A percentile compares a stretch with the other conserved stretches of the same genome.
Evolutionary conservation across 37 sponge, comb jelly and placozoan genomes (phyloP).

Genomic region (Diacarnus erythraeanus): DNA sequence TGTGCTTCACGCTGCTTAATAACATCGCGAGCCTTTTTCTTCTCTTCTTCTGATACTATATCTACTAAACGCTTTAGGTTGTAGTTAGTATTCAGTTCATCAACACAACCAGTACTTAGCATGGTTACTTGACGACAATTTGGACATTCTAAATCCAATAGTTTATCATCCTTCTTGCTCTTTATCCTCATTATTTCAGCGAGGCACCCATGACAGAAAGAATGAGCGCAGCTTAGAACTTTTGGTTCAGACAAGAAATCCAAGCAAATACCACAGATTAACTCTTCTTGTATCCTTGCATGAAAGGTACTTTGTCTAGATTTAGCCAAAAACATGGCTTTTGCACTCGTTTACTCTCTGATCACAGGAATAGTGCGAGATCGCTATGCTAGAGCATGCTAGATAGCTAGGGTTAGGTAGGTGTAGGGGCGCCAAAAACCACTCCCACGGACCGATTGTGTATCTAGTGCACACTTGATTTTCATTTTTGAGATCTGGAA

Average conservation of each 20-base stretch:
- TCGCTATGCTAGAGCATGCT: no score
- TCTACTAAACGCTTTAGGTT: constrained; percentile 25
- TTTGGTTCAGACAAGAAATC: constrained; percentile 37
- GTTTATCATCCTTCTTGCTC: not conserved
- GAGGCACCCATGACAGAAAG: constrained; percentile 18
- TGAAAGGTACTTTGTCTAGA: constrained; percentile 1
- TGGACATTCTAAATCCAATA: constrained; percentile 21
- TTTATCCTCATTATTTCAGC: not conserved
- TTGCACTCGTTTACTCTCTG: no score
- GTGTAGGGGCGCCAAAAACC: no score
- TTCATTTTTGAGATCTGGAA: no score
- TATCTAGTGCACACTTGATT: no score
- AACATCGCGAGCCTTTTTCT: not conserved
- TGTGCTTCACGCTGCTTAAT: not conserved
- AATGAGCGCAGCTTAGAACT: constrained; percentile 31
- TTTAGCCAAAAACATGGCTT: not conserved
- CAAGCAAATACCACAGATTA: constrained; percentile 34
- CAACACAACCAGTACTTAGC: constrained; percentile 8
- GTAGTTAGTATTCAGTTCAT: constrained; percentile 18
- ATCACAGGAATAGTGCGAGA: no score
- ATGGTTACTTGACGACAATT: constrained; percentile 33
- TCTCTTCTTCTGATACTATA: constrained; percentile 32
- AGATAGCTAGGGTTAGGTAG: no score
- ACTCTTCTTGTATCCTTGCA: constrained; percentile 23
- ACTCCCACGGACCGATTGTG: no score